These are phyloP conservation scores for Okapia johnstoni DNA, from an alignment of 2,113 vertebrate genomes.

Conservation along the genomic window DNA sequence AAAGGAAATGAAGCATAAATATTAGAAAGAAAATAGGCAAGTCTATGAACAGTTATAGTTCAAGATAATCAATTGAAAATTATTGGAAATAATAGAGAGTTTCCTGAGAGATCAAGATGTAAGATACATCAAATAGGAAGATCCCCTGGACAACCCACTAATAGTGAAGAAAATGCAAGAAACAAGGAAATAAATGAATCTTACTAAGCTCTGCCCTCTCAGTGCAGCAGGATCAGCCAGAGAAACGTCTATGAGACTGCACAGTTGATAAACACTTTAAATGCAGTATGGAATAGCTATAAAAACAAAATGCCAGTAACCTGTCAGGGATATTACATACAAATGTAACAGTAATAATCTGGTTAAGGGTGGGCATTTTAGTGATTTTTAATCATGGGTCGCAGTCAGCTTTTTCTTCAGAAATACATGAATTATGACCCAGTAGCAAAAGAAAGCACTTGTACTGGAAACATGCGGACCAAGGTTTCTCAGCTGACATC, in stretches of 20 bases:
- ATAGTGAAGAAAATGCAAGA: not conserved
- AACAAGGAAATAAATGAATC: not conserved
- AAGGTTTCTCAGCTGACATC: not conserved
- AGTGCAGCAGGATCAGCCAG: not conserved
- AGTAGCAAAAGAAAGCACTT: not conserved
- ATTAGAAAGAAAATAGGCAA: not conserved
- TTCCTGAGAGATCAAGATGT: not conserved
- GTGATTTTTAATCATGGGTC: not conserved
- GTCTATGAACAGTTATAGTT: not conserved
- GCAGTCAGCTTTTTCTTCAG: not conserved
- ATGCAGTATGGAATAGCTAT: not conserved
- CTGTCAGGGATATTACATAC: not conserved
- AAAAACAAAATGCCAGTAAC: not conserved
- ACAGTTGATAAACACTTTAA: not conserved
- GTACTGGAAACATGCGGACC: not conserved
- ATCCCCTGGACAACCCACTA: not conserved
- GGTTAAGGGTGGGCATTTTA: not conserved
- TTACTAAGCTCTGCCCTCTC: not conserved
- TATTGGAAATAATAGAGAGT: not conserved
- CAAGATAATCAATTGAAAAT: not conserved
- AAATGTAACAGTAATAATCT: not conserved
- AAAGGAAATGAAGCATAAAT: not conserved
- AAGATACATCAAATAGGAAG: not conserved
- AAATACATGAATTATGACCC: not conserved
- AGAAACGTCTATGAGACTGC: not conserved